These are phyloP conservation scores for Montipora capricornis DNA, from an alignment of 64 coral and sea anemone genomes.

Conservation along the genomic window DNA sequence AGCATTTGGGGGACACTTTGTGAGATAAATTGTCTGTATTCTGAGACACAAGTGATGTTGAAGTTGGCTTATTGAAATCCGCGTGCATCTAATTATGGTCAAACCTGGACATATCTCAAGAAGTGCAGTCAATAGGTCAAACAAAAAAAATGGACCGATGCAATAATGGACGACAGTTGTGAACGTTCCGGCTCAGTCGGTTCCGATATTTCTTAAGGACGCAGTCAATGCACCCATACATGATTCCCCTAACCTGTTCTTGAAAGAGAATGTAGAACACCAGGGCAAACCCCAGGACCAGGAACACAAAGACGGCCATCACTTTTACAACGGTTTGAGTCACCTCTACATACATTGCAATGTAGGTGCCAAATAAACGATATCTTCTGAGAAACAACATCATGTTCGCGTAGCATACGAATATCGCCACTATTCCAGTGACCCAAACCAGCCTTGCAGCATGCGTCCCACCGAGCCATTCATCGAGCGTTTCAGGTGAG, in stretches of 20 bases:
- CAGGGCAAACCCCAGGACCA: conserved; percentile 58
- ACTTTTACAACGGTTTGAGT: conserved; percentile 67
- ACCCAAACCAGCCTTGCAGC: conserved; percentile 54
- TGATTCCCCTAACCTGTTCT: conserved; percentile 72
- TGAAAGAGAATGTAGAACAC: conserved; percentile 82
- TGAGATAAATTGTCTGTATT: too few relatives aligned
- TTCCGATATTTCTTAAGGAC: not conserved
- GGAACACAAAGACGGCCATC: conserved; percentile 53
- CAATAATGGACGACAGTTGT: too few relatives aligned
- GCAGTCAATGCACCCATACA: not conserved
- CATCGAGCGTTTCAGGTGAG: not conserved
- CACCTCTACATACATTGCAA: conserved; percentile 84
- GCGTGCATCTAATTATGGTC: too few relatives aligned
- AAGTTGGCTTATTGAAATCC: too few relatives aligned
- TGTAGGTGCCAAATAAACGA: conserved; percentile 65
- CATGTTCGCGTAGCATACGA: conserved; percentile 77
- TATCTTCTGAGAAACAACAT: conserved; percentile 84
- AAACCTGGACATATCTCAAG: too few relatives aligned
- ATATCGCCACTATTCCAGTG: conserved; percentile 63
- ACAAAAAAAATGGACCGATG: too few relatives aligned
- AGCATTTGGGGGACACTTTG: too few relatives aligned
- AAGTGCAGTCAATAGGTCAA: too few relatives aligned
- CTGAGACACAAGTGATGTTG: too few relatives aligned
- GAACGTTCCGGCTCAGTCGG: too few relatives aligned
- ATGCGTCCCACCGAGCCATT: not conserved